Percentiles rank a stretch among this genome's conserved stretches.
These are phyloP conservation scores for Bergia sp. DNA, from an alignment of 92 coral and sea anemone genomes.

Conservation along the genomic window DNA sequence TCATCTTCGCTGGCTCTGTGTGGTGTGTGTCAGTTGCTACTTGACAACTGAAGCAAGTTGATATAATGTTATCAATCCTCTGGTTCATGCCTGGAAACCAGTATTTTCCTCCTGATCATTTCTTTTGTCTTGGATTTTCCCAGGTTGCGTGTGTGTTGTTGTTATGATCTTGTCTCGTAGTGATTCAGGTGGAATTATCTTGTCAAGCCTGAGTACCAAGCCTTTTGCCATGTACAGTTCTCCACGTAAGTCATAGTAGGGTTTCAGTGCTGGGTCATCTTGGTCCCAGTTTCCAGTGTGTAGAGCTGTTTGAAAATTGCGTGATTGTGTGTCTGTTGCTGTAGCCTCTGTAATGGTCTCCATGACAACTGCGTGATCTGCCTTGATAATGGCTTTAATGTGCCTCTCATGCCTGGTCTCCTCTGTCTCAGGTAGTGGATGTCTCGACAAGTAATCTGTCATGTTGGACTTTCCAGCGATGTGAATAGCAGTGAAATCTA, in stretches of 20 bases:
- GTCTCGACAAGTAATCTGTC: conserved; percentile 55
- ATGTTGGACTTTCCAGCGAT: conserved; percentile 61
- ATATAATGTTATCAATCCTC: conserved; percentile 38
- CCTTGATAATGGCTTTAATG: conserved; percentile 53
- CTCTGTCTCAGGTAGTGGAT: conserved; percentile 53
- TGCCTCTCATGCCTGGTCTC: conserved; percentile 43
- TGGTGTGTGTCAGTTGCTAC: conserved; percentile 31
- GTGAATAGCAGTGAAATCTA: conserved; percentile 61
- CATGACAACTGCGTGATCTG: conserved; percentile 63
- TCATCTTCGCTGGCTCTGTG: conserved; percentile 59
- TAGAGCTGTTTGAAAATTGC: conserved; percentile 47
- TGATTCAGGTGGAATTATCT: conserved; percentile 61
- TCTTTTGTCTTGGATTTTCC: conserved; percentile 66
- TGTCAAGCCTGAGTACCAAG: conserved; percentile 56
- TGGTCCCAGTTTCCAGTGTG: conserved; percentile 53
- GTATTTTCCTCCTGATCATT: conserved; percentile 56
- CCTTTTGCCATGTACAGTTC: conserved; percentile 58
- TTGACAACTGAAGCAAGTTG: conserved; percentile 46
- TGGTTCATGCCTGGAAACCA: conserved; percentile 63
- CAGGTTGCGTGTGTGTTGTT: conserved; percentile 54
- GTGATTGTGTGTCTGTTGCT: conserved; percentile 40
- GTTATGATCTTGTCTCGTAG: conserved; percentile 57
- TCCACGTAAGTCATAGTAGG: conserved; percentile 62
- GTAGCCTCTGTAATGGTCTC: conserved; percentile 57
- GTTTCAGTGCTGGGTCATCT: conserved; percentile 41